These are phyloP conservation scores for Nomada hirtipes DNA, from an alignment of 2,888 invertebrate genomes.

Conservation along the genomic window DNA sequence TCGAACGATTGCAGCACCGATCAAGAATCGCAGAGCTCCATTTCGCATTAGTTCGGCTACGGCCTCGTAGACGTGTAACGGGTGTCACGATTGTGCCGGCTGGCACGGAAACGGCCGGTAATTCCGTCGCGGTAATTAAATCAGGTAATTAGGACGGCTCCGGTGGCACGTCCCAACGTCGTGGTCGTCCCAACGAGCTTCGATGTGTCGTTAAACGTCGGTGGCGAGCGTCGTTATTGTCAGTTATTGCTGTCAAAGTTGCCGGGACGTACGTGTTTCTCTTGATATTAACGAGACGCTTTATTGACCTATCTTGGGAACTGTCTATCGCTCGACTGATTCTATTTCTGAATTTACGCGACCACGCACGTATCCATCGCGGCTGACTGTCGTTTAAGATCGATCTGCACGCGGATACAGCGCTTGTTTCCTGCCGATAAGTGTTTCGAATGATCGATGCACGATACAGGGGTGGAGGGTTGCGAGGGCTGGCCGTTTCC, in stretches of 20 bases:
- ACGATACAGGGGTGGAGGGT: background rate
- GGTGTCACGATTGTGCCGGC: constrained; percentile 53
- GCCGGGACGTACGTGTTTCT: constrained; percentile 44
- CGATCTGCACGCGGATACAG: background rate
- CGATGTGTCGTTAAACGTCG: constrained; percentile 64
- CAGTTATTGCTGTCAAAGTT: constrained; percentile 65
- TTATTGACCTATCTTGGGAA: constrained; percentile 56
- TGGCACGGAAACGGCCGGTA: constrained; percentile 52
- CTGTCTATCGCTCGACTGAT: constrained; percentile 8
- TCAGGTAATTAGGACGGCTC: constrained; percentile 65
- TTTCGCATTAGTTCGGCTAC: constrained; percentile 46
- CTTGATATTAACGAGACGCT: constrained; percentile 59
- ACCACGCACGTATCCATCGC: background rate
- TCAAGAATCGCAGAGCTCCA: constrained; percentile 54
- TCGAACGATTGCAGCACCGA: constrained; percentile 9
- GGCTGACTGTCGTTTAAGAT: constrained; percentile 4
- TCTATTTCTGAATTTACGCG: constrained; percentile 35
- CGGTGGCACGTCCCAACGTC: constrained; percentile 50
- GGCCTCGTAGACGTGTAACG: constrained; percentile 49
- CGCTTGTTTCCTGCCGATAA: background rate
- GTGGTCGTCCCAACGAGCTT: constrained; percentile 32
- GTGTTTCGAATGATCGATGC: background rate
- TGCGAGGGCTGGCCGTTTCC: background rate
- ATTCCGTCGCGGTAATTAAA: constrained; percentile 70
- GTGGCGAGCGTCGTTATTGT: constrained; percentile 60